Evolutionary conservation across 2,797 vertebrate genomes (phyloP), one percentile per base, ranked within the genome.

Genomic region (Scomberomorus guttatus): DNA sequence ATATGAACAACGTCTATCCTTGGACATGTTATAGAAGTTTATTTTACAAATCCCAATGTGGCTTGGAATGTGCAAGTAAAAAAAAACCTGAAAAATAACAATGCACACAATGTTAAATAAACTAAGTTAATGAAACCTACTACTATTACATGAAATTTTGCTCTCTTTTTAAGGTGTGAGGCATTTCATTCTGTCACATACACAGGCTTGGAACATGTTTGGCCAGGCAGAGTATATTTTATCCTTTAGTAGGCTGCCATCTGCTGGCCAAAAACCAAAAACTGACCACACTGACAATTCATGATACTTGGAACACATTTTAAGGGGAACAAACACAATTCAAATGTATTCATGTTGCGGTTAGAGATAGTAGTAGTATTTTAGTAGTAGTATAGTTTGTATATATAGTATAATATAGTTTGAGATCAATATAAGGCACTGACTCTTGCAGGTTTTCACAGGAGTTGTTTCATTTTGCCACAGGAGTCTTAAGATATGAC

Each of bases 221-320:
- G 18, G 11, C 2, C 9, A 50, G 10, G 32, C 10, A 29, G 22
- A 52, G 14, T 7, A 2, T 10, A 80, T 78, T 42, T 88, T 90
- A 48, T 51, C 64, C 79, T 92, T 87, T 87, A 88, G n/a, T 76
- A 74, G 81, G 77, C 87, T 90, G 77, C 94, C 95, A 92, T 87
- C 95, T 96, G 88, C 89, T 95, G 95, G 93, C 4, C 44, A 77
- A 29, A 75, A 32, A 20, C 2, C 34, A 17, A 42, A 64, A 39
- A 13, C 6, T n/a, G 6, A 42, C 6, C 18, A 54, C 42, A 56
- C 15, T 20, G 6, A 25, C 24, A 46, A 10, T 4, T 29, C 1
- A 4, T 27, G 25, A 55, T 15, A n/a, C 27, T 13, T n/a, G 20
- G 6, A 1, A 44, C 8, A 37, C 42, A 24, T 37, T 18, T 62